Percentiles rank a stretch among this genome's conserved stretches.
Evolutionary conservation across 1,140 invertebrate genomes (phyloP).

Genomic region (Vollenhovia emeryi): DNA sequence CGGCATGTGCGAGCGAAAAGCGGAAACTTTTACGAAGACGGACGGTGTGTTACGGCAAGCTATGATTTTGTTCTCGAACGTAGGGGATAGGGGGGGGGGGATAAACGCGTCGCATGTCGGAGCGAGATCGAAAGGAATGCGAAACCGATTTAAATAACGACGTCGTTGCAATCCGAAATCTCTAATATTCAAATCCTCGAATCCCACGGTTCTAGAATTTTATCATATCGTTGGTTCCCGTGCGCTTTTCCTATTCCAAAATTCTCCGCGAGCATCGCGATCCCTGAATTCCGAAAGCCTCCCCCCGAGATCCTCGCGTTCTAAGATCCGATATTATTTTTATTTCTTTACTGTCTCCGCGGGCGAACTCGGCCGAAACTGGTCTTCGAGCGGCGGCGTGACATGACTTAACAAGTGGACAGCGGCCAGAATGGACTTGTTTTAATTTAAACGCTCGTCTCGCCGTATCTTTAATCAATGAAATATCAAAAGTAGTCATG

Average conservation of each 20-base stretch:
- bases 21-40: slow-evolving; percentile 43
- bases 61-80: slow-evolving; percentile 24
- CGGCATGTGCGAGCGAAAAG: slow-evolving; percentile 12
- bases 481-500: not conserved
- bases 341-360: not conserved
- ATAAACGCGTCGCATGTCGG: slow-evolving; percentile 24
- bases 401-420: not conserved
- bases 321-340: not conserved
- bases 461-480: not conserved
- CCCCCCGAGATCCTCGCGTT: not conserved
- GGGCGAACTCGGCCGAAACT: not conserved
- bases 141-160: slow-evolving; percentile 13
- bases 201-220: not conserved
- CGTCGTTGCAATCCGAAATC: not conserved
- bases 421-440: not conserved
- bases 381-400: not conserved
- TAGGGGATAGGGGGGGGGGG: not conserved
- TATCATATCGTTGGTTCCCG: not conserved
- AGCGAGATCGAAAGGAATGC: not conserved
- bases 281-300: not conserved
- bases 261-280: not conserved
- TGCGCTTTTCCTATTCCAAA: not conserved
- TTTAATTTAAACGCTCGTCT: slow-evolving; percentile 1
- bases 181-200: slow-evolving; percentile 6
- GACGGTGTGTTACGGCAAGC: slow-evolving; percentile 20